These are phyloP conservation scores for Callaeas wilsoni DNA, from an alignment of 2,113 vertebrate genomes.

Conservation along the genomic window DNA sequence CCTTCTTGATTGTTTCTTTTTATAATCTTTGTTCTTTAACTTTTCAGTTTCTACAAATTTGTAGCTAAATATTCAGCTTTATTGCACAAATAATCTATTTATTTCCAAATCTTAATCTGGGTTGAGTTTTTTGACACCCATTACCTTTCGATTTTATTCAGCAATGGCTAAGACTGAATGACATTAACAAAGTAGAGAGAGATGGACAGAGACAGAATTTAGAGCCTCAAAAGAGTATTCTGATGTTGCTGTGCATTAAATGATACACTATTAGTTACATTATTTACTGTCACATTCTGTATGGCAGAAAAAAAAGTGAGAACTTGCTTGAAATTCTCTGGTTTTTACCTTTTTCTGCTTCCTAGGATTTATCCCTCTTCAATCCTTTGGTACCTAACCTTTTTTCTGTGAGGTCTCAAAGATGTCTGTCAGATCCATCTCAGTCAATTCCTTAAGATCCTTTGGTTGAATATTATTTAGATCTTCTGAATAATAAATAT, in stretches of 20 bases:
- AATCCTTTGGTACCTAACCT: conserved; percentile 38
- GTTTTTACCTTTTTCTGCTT: conserved; percentile 1
- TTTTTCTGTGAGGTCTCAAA: conserved; percentile 22
- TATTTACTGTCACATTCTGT: conserved; percentile 34
- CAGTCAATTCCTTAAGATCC: conserved; percentile 30
- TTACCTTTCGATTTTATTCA: not conserved
- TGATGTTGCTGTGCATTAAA: conserved; percentile 5
- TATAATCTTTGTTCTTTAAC: not conserved
- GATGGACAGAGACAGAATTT: not conserved
- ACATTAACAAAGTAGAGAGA: not conserved
- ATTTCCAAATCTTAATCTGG: not conserved
- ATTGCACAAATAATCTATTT: not conserved
- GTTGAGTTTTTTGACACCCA: not conserved
- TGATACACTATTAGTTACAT: conserved; percentile 39
- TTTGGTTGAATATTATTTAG: conserved; percentile 53
- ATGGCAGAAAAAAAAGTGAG: conserved; percentile 23
- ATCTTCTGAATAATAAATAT: conserved; percentile 72
- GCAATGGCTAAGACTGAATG: not conserved
- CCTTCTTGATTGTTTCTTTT: not conserved
- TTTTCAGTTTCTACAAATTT: conserved; percentile 7
- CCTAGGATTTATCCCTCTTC: conserved; percentile 44
- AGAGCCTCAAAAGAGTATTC: not conserved
- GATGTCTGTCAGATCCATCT: conserved; percentile 29
- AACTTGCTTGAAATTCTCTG: conserved; percentile 29
- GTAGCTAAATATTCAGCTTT: not conserved